Evolutionary conservation across 1,140 invertebrate species (phyloP), one percentile per base, ranked within the genome.

Genomic region (Patella vulgata): DNA sequence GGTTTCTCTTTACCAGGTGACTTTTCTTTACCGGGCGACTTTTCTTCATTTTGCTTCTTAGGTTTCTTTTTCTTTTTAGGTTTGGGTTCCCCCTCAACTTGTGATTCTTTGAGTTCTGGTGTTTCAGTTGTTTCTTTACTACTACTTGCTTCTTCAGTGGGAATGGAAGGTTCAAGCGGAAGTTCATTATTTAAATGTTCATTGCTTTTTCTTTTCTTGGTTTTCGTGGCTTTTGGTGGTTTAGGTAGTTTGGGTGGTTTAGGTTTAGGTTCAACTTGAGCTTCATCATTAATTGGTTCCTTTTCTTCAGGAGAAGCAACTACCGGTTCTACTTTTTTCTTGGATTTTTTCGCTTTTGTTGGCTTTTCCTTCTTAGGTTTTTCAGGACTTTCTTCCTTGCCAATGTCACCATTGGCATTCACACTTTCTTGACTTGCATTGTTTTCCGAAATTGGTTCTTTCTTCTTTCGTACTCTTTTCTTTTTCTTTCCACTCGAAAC

Each of bases 31-130:
- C 21, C 60, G 46, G 67, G 33, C 47, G 42, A n/a, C 21, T 53
- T 43, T 28, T 23, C 52, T 60, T 55, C 52, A 25, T 55, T 62
- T 47, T 64, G 66, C 28, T 68, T 73, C 31, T 59, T 72, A n/a
- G n/a, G n/a, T 50, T 66, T 70, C 51, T 66, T 66, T 50, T 52
- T 31, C 39, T 47, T n/a, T 19, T 39, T 36, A 27, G 33, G 25
- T 48, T 25, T 54, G 4, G 3, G 28, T 59, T 31, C 21, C 40
- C 44, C 31, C 5, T 46, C 46, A 55, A 25, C 31, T 6, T 47
- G 28, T 30, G 33, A 21, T 12, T 47, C n/a, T n/a, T n/a, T n/a
- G n/a, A n/a, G n/a, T n/a, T n/a, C n/a, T n/a, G n/a, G n/a, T n/a
- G n/a, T n/a, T n/a, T n/a, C 21, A 44, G 8, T 44, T 11, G 25